Base-by-base conservation (phyloP, 2,888 invertebrate genomes). In the Eulithis prunata region DNA sequence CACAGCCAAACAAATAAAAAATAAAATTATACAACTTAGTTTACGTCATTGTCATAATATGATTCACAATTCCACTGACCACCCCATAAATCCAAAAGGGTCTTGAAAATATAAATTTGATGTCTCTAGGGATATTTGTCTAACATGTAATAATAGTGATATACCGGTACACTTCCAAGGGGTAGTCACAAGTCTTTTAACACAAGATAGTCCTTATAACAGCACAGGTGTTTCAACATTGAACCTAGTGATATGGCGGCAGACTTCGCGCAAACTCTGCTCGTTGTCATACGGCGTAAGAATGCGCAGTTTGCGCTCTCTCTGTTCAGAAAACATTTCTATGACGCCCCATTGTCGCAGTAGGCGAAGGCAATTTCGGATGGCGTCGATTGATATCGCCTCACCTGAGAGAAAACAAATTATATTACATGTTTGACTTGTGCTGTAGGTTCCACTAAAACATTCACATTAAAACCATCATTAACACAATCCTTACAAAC, bases 341-440 rank as follows among this genome's bases (percentile, higher is more conserved):
- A 98, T 80, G 11, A 97, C 95, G 72, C 95, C 95, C 96, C 97
- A 97, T 76, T 96, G 96, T 72, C 97, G 96, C 47, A 97, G 95
- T 0, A 98, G 87, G 73, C 97, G 96, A 38, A 98, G 86, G 60
- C 97, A 97, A 88, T 98, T 98, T 80, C 96, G 96, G 58, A 98
- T 95, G 0, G 97, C 96, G 84, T 98, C 98, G 8, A 97, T 95
- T 7, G 97, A 97, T 57, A 98, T 95, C 79, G 98, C 97, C 88
- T 98, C 98, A 73, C 96, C 98, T 98, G 88, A 21, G 3, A 73
- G 78, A 54, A 65, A 62, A 43, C 5, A 21, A 21, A 21, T 21
- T 21, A 21, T n/a, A n/a, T n/a, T n/a, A n/a, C n/a, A n/a, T n/a
- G n/a, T n/a, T n/a, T n/a, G n/a, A n/a, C n/a, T n/a, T n/a, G n/a